phyloP scores from a whole-genome alignment of 2,888 invertebrate species.

The Neoitamus cyanurus region DNA sequence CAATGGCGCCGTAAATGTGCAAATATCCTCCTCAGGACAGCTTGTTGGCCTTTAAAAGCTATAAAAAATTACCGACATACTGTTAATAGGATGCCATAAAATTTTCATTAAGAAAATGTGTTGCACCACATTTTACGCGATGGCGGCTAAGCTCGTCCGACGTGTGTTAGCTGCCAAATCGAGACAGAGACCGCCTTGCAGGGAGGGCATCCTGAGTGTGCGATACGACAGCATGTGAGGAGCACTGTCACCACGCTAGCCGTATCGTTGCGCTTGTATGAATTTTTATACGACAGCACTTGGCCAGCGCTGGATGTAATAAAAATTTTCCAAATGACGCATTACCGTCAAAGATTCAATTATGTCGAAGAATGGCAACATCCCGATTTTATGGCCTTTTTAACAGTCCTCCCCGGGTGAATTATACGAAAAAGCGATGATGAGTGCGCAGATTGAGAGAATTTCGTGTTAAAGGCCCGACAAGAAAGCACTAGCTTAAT shows the following conservation, averaged over 20 bases:
- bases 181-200: background rate
- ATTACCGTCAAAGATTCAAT: constrained; percentile 43
- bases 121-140: constrained; percentile 53
- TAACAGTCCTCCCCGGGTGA: constrained; percentile 20
- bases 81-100: constrained; percentile 54
- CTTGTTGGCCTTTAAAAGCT: constrained; percentile 33
- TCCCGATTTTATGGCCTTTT: constrained; percentile 32
- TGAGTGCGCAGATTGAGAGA: constrained; percentile 17
- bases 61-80: constrained; percentile 39
- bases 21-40: background rate
- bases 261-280: constrained; percentile 7
- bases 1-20: constrained; percentile 24
- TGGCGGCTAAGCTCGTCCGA: constrained; percentile 25
- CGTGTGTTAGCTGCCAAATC: background rate
- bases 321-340: constrained; percentile 36
- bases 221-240: background rate
- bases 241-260: too few species aligned
- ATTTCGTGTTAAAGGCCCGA: constrained; percentile 3
- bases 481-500: background rate
- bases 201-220: background rate
- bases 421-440: constrained; percentile 6
- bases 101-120: constrained; percentile 58
- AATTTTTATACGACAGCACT: constrained; percentile 15
- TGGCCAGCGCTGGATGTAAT: constrained; percentile 9
- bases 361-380: constrained; percentile 32